phyloP scores from a whole-genome alignment of 2,797 vertebrate genomes.

The Leucoraja ocellata region DNA sequence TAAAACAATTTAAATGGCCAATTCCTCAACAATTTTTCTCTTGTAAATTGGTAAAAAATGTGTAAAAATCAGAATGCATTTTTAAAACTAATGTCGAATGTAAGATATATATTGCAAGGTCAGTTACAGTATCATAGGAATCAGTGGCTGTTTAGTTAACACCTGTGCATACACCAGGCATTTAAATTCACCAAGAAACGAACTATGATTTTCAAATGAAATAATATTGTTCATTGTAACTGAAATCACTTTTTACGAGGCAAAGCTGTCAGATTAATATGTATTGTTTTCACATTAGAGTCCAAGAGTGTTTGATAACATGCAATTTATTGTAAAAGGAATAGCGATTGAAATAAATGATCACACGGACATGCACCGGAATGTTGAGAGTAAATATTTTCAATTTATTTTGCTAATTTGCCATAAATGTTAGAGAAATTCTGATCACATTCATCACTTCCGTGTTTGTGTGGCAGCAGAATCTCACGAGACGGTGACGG shows the following conservation, averaged over 20 bases:
- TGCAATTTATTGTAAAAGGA: constrained; percentile 18
- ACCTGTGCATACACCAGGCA: neutral
- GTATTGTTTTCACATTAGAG: neutral
- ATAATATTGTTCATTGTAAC: neutral
- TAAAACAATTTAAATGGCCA: neutral
- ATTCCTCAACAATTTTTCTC: neutral
- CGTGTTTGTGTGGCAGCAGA: neutral
- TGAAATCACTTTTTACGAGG: neutral
- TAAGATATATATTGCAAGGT: neutral
- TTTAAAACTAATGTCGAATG: neutral
- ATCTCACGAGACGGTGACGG: neutral
- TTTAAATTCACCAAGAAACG: neutral
- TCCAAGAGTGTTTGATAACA: neutral
- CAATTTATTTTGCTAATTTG: neutral
- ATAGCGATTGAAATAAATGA: neutral
- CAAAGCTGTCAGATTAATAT: neutral
- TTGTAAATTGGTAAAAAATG: neutral
- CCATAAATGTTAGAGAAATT: neutral
- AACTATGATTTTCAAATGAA: neutral
- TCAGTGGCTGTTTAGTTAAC: neutral
- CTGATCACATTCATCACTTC: neutral
- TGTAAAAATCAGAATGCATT: neutral
- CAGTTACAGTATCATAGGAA: neutral
- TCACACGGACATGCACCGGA: neutral
- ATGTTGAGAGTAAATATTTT: neutral